Evolutionary conservation across 2,797 vertebrate genomes (phyloP).

Genomic region (Molossus alvarezi): DNA sequence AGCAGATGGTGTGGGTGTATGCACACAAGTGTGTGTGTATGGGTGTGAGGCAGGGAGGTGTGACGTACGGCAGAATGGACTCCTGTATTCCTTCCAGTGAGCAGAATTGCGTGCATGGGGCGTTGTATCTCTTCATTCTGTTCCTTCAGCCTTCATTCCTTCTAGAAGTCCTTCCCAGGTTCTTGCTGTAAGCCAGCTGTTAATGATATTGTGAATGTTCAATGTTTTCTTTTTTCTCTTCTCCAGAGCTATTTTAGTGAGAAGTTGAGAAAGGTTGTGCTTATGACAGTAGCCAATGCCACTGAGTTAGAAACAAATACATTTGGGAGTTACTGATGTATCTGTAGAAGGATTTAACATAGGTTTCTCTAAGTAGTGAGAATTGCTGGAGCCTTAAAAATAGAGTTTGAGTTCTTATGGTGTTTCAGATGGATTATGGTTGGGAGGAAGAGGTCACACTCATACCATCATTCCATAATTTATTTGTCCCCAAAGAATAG

Average conservation of each 20-base stretch:
- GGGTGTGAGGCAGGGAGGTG: neutral
- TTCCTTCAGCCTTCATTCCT: neutral
- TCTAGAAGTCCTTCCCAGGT: neutral
- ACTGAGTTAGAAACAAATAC: neutral
- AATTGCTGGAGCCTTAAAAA: neutral
- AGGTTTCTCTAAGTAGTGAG: neutral
- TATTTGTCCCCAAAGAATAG: neutral
- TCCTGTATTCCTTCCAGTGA: neutral
- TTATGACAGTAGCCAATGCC: neutral
- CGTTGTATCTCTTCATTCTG: neutral
- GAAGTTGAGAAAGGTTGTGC: neutral
- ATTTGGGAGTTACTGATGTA: neutral
- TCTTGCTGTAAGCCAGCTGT: neutral
- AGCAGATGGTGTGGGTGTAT: neutral
- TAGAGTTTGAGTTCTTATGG: neutral
- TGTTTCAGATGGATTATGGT: neutral
- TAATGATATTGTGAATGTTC: neutral
- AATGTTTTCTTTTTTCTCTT: neutral
- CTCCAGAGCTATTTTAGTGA: neutral
- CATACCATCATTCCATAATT: neutral
- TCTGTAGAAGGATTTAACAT: neutral
- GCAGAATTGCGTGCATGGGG: neutral
- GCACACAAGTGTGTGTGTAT: neutral
- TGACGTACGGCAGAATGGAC: neutral
- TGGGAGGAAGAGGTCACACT: neutral